These are phyloP conservation scores for Gila robusta DNA, from an alignment of 2,797 vertebrate species.

Conservation along the genomic window DNA sequence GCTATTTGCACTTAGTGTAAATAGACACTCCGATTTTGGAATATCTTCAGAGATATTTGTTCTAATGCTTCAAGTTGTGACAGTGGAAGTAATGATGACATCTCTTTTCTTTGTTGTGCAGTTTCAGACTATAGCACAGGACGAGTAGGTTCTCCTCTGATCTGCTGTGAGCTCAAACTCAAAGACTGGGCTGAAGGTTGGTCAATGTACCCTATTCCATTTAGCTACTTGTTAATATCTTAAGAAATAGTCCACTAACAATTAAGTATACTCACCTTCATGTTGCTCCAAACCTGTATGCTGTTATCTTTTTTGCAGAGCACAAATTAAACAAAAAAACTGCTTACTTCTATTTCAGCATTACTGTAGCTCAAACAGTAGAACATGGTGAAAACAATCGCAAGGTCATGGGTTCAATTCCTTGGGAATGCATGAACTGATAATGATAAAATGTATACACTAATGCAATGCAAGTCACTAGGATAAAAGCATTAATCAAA, in stretches of 20 bases:
- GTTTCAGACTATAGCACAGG: conserved; percentile 92
- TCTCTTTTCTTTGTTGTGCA: conserved; percentile 56
- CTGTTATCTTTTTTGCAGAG: too few species aligned
- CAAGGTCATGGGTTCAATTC: neutral
- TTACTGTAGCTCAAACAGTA: neutral
- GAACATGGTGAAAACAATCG: too few species aligned
- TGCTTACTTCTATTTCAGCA: neutral
- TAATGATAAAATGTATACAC: neutral
- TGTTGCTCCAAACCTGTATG: neutral
- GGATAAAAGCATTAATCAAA: neutral
- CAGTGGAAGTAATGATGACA: neutral
- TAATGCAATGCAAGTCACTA: neutral
- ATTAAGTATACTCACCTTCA: neutral
- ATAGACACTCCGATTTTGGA: neutral
- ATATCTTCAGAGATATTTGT: neutral
- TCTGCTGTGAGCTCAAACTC: conserved; percentile 93
- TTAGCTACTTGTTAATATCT: neutral
- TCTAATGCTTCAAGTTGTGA: neutral
- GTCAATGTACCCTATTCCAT: neutral
- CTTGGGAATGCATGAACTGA: neutral
- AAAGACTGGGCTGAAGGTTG: conserved; percentile 96
- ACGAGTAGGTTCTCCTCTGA: conserved; percentile 94
- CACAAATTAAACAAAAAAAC: too few species aligned
- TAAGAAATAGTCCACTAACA: neutral
- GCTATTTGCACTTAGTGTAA: too few species aligned